Evolutionary conservation across 2,113 vertebrate genomes (phyloP), one percentile per base, ranked within the genome.

Genomic region (Vulpes lagopus): DNA sequence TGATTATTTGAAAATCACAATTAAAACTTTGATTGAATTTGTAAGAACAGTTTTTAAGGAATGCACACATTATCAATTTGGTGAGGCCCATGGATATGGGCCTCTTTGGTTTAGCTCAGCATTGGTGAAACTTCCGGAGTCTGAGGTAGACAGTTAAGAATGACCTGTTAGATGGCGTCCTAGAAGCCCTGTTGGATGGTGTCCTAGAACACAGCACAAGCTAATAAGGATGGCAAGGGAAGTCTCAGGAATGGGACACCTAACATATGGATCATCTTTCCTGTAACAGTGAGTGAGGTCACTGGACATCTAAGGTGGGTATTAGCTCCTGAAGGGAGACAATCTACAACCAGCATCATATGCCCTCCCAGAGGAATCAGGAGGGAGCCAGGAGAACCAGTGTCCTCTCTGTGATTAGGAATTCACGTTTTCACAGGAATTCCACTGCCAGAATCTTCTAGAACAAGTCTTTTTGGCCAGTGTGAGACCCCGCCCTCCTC

Each of bases 291-390:
- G 57, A 2, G 51, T 6, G 57, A 20, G 53, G 59, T 19, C 5
- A 11, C 53, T 49, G 49, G 67, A 30, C 38, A 53, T 59, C 64
- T 51, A 8, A 15, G 49, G 76, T 20, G 12, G 5, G 3, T 22
- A 19, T 27, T 2, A 1, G 6, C 12, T 23, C 9, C 20, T 5
- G 32, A 82, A 62, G 27, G 59, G 5, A 49, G 57, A 32, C 17
- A 5, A 10, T 2, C 3, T 20, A 15, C 16, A 12, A 14, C 49
- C 23, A 22, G 84, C 7, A 10, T 11, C 25, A 25, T 49, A 0
- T 5, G 53, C 14, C 30, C 8, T 43, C 43, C 4, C 2, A 1
- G 73, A 23, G 22, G 55, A 30, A 5, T 5, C 11, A 8, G 25
- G 35, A 14, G 89, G 38, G 25, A 64, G 3, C 35, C 0, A 27